phyloP scores from a whole-genome alignment of 2,797 vertebrate genomes.

The Sebastes diaconus region DNA sequence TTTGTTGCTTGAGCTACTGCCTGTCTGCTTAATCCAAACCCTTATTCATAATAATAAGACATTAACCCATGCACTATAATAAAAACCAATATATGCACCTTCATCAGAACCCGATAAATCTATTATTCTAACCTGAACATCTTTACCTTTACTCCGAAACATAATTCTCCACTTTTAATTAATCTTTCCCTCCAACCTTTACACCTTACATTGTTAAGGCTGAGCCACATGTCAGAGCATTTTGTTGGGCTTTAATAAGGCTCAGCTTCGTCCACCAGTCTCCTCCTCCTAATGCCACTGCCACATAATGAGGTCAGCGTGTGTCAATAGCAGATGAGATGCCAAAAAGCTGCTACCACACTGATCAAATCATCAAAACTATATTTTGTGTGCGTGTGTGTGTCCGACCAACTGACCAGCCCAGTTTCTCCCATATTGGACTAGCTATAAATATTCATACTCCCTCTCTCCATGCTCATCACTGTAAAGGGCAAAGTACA shows the following conservation, averaged over 20 bases:
- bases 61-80: neutral
- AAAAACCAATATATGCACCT: neutral
- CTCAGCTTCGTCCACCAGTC: constrained; percentile 1
- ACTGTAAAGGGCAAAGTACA: constrained; percentile 81
- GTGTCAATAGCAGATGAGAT: constrained; percentile 8
- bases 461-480: constrained; percentile 64
- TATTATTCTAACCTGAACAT: neutral
- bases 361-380: constrained; percentile 18
- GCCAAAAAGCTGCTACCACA: neutral
- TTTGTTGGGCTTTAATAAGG: constrained; percentile 44
- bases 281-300: constrained; percentile 9
- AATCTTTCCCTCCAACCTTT: constrained; percentile 20
- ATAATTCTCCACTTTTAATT: constrained; percentile 7
- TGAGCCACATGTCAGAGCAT: constrained; percentile 17
- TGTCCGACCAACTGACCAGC: constrained; percentile 54
- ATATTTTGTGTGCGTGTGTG: neutral
- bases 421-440: constrained; percentile 36
- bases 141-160: constrained; percentile 2
- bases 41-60: neutral
- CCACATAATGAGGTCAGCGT: constrained; percentile 18
- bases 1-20: no score
- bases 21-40: neutral
- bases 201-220: constrained; percentile 19
- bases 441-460: constrained; percentile 77
- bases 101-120: neutral